Evolutionary conservation across 2,888 invertebrate species (phyloP).

Genomic region (Spilosoma lubricipeda): DNA sequence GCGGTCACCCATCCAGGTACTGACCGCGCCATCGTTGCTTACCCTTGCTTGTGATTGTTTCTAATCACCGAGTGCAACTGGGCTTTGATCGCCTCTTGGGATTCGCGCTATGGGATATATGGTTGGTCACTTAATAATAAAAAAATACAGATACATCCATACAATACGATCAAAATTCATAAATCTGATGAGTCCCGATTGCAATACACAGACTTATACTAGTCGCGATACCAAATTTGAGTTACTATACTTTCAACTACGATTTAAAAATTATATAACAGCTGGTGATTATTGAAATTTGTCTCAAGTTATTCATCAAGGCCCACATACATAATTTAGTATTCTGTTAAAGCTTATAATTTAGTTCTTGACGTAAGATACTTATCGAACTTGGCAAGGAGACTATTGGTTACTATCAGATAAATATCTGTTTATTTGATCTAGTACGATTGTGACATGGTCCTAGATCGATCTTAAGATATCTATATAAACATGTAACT

Average conservation of each 20-base stretch:
- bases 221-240: neutral
- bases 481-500: neutral
- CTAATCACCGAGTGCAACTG: no score
- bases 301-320: neutral
- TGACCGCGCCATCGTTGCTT: no score
- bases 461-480: neutral
- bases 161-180: neutral
- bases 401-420: conserved; percentile 9
- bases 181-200: neutral
- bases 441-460: neutral
- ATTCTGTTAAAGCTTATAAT: neutral
- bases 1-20: no score
- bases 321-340: neutral
- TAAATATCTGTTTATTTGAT: neutral
- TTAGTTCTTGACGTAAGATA: conserved; percentile 9
- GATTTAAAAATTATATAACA: neutral
- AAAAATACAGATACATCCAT: neutral
- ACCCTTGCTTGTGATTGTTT: no score
- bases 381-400: conserved; percentile 5
- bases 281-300: neutral
- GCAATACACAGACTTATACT: neutral
- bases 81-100: no score
- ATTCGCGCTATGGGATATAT: no score
- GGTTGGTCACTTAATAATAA: no score
- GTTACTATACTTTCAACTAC: neutral